Percentiles rank a stretch among this genome's conserved stretches.
phyloP scores from a whole-genome alignment of 1,140 invertebrate genomes.

The Charaxes varanes region DNA sequence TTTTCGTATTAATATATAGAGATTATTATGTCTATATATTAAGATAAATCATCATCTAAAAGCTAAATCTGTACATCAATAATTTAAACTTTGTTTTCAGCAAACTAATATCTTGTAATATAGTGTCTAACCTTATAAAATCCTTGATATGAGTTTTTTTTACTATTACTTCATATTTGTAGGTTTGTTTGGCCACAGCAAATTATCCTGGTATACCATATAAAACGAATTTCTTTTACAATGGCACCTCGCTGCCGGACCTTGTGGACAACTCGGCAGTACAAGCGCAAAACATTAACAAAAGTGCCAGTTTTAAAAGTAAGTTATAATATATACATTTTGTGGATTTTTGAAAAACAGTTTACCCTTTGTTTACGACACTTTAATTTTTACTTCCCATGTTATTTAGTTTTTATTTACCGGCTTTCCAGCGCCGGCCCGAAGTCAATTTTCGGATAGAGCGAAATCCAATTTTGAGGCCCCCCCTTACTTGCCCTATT shows the following conservation, averaged over 20 bases:
- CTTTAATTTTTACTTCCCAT: no score
- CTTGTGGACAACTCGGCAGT: conserved; percentile 35
- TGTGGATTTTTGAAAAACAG: background rate
- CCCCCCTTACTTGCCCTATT: no score
- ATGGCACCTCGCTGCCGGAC: conserved; percentile 35
- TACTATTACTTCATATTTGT: no score
- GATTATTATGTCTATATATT: background rate
- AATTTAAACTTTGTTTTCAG: background rate
- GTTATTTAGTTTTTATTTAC: no score
- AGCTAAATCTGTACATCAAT: conserved; percentile 1
- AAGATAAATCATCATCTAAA: no score
- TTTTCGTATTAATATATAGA: conserved; percentile 6
- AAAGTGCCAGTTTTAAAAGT: conserved; percentile 47
- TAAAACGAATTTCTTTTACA: conserved; percentile 63
- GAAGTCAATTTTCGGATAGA: no score
- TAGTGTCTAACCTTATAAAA: no score
- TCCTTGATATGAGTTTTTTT: no score
- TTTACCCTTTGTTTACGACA: no score
- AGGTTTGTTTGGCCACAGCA: conserved; percentile 33
- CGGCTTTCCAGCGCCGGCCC: no score
- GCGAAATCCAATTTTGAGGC: no score
- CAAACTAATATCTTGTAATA: no score
- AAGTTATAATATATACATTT: conserved; percentile 16
- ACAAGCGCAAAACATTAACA: conserved; percentile 37
- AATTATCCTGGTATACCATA: conserved; percentile 34